phyloP scores from a whole-genome alignment of 2,113 vertebrate genomes.

The Microtus ochrogaster region DNA sequence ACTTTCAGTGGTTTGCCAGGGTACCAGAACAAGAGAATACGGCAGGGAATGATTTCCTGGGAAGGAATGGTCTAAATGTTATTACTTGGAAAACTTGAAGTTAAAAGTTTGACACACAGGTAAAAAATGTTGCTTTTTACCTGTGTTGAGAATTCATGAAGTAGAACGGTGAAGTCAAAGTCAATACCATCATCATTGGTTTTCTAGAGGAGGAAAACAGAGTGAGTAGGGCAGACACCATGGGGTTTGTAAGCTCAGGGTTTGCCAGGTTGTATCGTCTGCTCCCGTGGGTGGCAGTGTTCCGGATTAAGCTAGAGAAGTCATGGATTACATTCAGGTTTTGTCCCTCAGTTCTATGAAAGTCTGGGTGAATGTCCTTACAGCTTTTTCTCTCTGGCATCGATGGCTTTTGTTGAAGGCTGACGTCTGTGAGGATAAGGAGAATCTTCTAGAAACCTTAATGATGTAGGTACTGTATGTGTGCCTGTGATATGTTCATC shows the following conservation, averaged over 20 bases:
- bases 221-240: not conserved
- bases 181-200: slow-evolving; percentile 74
- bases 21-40: slow-evolving; percentile 84
- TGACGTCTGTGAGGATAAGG: not conserved
- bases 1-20: slow-evolving; percentile 75
- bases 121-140: slow-evolving; percentile 72
- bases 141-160: slow-evolving; percentile 86
- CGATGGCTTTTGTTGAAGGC: not conserved
- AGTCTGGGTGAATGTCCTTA: not conserved
- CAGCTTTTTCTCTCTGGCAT: not conserved
- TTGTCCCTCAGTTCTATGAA: not conserved
- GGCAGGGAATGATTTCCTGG: slow-evolving; percentile 86
- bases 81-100: not conserved
- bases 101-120: rapidly evolving
- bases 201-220: slow-evolving; percentile 74
- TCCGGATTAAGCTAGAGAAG: not conserved
- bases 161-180: slow-evolving; percentile 83
- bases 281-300: too few relatives aligned
- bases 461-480: not conserved
- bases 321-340: not conserved
- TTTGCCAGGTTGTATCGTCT: not conserved
- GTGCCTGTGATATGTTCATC: not conserved
- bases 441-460: not conserved
- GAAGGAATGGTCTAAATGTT: slow-evolving; percentile 19
- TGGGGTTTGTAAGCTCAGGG: not conserved